phyloP scores from a whole-genome alignment of 2,797 vertebrate species.

The Capromys pilorides region DNA sequence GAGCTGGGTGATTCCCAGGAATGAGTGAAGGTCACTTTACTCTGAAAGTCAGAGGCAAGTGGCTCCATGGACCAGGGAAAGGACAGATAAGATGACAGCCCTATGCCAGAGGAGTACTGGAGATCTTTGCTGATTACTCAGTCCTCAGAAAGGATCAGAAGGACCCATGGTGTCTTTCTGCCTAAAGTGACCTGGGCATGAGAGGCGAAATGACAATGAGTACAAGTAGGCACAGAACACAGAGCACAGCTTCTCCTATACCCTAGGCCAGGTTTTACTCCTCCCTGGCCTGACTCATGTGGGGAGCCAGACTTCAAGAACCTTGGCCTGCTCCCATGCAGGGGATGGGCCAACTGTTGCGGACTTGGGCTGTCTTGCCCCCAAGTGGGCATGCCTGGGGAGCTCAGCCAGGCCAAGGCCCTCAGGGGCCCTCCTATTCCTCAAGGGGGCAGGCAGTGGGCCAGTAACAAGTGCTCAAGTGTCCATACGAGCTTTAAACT shows the following conservation, averaged over 20 bases:
- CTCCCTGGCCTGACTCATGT: accelerated
- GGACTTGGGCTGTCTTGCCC: neutral
- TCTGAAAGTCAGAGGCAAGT: neutral
- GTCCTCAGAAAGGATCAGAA: too few relatives aligned
- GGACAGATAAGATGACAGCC: neutral
- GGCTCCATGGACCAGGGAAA: neutral
- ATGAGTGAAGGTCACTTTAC: neutral
- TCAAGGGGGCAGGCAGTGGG: neutral
- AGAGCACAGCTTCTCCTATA: neutral
- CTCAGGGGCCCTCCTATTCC: too few relatives aligned
- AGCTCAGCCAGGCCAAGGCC: neutral
- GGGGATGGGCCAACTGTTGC: neutral
- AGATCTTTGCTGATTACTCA: too few relatives aligned
- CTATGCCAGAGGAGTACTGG: neutral
- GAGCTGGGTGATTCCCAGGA: neutral
- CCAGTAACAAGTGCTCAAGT: neutral
- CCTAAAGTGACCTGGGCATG: neutral
- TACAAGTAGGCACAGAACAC: neutral
- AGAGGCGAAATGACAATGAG: neutral
- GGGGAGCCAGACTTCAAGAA: neutral
- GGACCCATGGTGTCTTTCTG: neutral
- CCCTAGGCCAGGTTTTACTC: neutral
- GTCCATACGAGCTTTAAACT: neutral
- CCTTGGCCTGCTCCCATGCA: too few relatives aligned
- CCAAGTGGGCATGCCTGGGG: neutral